Conservation (phyloP, 2,888 invertebrate genomes). For the Tethea ocularis region DNA sequence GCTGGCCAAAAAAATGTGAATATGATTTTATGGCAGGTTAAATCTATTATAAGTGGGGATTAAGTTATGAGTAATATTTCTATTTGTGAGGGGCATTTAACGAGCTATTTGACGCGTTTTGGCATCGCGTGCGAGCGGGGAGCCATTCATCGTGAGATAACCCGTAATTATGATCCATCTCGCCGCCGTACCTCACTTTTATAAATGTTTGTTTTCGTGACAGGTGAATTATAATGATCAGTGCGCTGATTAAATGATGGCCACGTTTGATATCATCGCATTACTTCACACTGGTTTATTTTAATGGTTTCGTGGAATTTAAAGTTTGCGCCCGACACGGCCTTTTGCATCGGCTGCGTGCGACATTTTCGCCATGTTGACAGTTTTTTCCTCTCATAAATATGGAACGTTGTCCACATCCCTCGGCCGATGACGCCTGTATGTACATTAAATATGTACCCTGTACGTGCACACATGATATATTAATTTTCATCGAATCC, state of each 20-base stretch:
- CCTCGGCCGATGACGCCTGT: conserved; percentile 15
- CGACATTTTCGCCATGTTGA: conserved; percentile 20
- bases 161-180: conserved; percentile 66
- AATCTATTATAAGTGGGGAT: conserved; percentile 80
- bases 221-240: conserved; percentile 64
- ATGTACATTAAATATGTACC: conserved; percentile 63
- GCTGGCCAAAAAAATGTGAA: conserved; percentile 65
- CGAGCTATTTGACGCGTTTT: conserved; percentile 78
- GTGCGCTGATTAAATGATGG: conserved; percentile 50
- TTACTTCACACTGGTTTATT: conserved; percentile 42
- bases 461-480: conserved; percentile 36
- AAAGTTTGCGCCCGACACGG: conserved; percentile 11
- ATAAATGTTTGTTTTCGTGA: conserved; percentile 72
- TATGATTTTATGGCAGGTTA: conserved; percentile 83
- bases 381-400: conserved; percentile 42
- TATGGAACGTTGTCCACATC: conserved; percentile 36
- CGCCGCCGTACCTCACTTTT: conserved; percentile 45
- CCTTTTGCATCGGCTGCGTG: conserved; percentile 23
- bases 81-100: conserved; percentile 78
- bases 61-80: conserved; percentile 81
- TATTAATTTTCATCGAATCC: conserved; percentile 78
- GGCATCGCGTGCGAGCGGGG: conserved; percentile 67
- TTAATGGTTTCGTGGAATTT: conserved; percentile 9
- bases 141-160: conserved; percentile 49
- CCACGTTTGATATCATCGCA: conserved; percentile 38